Evolutionary conservation across 2,113 vertebrate species (phyloP).

Genomic region (Ageneiosus marmoratus): DNA sequence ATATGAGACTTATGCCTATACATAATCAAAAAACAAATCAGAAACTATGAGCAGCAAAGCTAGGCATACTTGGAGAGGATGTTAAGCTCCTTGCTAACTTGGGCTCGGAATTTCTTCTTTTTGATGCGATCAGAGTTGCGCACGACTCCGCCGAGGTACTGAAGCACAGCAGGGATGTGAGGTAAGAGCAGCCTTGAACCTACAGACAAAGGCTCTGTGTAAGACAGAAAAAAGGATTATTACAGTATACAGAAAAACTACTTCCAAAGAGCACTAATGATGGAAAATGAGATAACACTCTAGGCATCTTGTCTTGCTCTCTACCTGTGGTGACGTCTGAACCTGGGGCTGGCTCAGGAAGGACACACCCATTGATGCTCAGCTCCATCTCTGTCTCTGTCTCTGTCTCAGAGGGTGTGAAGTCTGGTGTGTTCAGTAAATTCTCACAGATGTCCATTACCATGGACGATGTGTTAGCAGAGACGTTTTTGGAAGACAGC

Average conservation of each 20-base stretch:
- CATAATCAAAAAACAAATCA: background rate
- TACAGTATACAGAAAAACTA: background rate
- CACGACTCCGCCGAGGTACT: slow-evolving; percentile 84
- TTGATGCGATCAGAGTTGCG: slow-evolving; percentile 81
- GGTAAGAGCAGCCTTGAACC: slow-evolving; percentile 85
- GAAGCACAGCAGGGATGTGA: slow-evolving; percentile 85
- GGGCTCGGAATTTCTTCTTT: slow-evolving; percentile 84
- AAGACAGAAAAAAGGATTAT: background rate
- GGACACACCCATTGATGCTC: slow-evolving; percentile 70
- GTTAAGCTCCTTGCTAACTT: slow-evolving; percentile 92
- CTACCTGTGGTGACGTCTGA: slow-evolving; percentile 70
- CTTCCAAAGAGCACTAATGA: background rate
- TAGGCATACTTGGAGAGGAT: slow-evolving; percentile 92
- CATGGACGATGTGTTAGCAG: slow-evolving; percentile 73
- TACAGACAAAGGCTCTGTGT: slow-evolving; percentile 75
- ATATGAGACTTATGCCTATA: background rate
- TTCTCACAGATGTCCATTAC: slow-evolving; percentile 87
- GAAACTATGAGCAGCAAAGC: background rate
- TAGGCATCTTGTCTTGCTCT: background rate
- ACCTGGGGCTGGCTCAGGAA: slow-evolving; percentile 62
- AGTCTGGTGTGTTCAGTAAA: slow-evolving; percentile 83
- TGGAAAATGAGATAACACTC: background rate
- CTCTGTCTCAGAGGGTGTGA: slow-evolving; percentile 75
- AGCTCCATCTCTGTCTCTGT: slow-evolving; percentile 60
- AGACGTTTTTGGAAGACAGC: slow-evolving; percentile 84